A percentile compares a stretch with the other conserved stretches of the same genome.
These are phyloP conservation scores for Conus ventricosus DNA, from an alignment of 1,140 invertebrate species.

Conservation along the genomic window DNA sequence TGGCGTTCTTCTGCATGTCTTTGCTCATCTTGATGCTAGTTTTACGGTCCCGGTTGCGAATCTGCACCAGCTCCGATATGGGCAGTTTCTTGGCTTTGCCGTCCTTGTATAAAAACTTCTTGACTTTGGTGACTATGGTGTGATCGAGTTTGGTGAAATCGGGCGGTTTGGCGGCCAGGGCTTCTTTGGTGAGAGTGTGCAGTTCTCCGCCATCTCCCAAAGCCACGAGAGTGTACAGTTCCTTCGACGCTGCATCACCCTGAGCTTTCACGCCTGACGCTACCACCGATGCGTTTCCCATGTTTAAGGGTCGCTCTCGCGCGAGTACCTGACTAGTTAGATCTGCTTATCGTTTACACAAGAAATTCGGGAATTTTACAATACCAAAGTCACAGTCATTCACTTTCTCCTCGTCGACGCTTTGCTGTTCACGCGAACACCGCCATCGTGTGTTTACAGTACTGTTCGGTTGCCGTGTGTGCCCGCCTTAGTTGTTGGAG, in stretches of 20 bases:
- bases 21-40: constrained; percentile 59
- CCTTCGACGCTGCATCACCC: constrained; percentile 56
- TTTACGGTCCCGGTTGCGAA: constrained; percentile 82
- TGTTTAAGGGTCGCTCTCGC: constrained; percentile 28
- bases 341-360: too few species aligned
- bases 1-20: constrained; percentile 56
- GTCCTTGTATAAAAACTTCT: constrained; percentile 94
- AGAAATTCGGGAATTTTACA: too few species aligned
- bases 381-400: too few species aligned
- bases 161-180: constrained; percentile 75
- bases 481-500: neutral
- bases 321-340: neutral
- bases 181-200: constrained; percentile 93
- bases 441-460: neutral
- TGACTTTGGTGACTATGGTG: constrained; percentile 86
- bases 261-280: constrained; percentile 69
- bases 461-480: neutral
- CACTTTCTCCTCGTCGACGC: too few species aligned
- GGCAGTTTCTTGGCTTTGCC: constrained; percentile 92
- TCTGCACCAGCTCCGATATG: constrained; percentile 88
- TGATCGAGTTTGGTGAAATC: constrained; percentile 76
- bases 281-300: constrained; percentile 68
- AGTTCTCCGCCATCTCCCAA: constrained; percentile 88
- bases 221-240: constrained; percentile 71
- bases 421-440: neutral